Evolutionary conservation across 2,797 vertebrate species (phyloP), one percentile per base, ranked within the genome.

Genomic region (Poecile montanus): DNA sequence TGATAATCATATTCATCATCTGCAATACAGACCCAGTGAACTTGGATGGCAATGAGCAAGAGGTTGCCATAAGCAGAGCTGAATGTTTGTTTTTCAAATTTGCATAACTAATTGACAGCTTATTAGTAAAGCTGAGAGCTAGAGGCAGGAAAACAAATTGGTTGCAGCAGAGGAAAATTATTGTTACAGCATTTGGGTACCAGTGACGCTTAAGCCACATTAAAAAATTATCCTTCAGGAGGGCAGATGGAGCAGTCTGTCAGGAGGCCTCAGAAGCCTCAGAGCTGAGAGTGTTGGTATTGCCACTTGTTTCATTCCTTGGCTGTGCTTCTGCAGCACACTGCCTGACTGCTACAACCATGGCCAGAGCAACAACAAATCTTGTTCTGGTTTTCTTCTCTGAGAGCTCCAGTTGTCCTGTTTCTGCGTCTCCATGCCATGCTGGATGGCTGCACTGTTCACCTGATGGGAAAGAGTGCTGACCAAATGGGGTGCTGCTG

Each of bases 81-180:
- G 17, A 89, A 42, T 82, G 47, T 89, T 91, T 93, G 45, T 78
- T 90, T 81, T 75, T 84, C 36, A 72, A 2, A 85, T 85, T 62
- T 96, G 40, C 40, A 23, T 94, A 88, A 78, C 38, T 89, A 87
- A 89, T 85, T 1, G 19, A 23, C 57, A 93, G 71, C 56, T 85
- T 85, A 51, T 85, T 80, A 65, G 54, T 61, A 87, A 78, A 65
- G 44, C 72, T 86, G 83, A 78, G 78, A 86, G 27, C 29, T 89
- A 30, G n/a, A 21, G 48, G 27, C 30, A 21, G 40, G 50, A 67
- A 88, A 86, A 68, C 40, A 54, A 80, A 44, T 68, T 71, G 3
- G 0, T 18, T 90, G 61, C 16, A 84, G 42, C 65, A 74, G 68
- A 77, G 18, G 29, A 30, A 19, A 77, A 32, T 36, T 58, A 22